A percentile compares a stretch with the other conserved stretches of the same genome.
phyloP scores from a whole-genome alignment of 2,888 invertebrate species.

The Pogonocherus hispidulus region DNA sequence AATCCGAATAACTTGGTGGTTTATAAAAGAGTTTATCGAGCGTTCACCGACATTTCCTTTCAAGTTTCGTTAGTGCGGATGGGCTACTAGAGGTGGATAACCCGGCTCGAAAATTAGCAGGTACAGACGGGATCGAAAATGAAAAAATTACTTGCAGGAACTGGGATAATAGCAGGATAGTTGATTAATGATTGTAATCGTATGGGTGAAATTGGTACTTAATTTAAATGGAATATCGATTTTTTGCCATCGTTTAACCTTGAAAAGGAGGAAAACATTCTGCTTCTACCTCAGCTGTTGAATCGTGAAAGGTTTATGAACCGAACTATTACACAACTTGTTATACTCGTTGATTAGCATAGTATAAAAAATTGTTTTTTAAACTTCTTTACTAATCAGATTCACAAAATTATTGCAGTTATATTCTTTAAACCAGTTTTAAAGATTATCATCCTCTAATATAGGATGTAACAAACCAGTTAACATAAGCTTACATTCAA shows the following conservation, averaged over 20 bases:
- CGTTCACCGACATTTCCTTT: slow-evolving; percentile 20
- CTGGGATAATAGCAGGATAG: slow-evolving; percentile 6
- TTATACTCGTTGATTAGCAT: not conserved
- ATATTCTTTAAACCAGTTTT: not conserved
- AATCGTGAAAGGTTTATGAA: not conserved
- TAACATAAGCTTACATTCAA: not conserved
- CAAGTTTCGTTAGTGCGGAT: slow-evolving; percentile 7
- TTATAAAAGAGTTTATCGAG: slow-evolving; percentile 7
- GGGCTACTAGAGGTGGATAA: slow-evolving; percentile 29
- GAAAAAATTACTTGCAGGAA: not conserved
- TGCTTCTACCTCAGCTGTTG: not conserved
- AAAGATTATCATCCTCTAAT: not conserved
- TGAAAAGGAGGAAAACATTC: slow-evolving; percentile 1
- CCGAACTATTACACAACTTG: slow-evolving; percentile 5
- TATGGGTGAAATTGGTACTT: not conserved
- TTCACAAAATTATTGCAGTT: not conserved
- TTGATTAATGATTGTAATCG: slow-evolving; percentile 1
- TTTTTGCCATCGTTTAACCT: not conserved
- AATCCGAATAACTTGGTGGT: slow-evolving; percentile 6
- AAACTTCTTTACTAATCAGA: not conserved
- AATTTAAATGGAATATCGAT: not conserved
- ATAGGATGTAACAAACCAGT: not conserved
- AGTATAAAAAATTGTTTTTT: not conserved
- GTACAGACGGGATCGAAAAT: not conserved
- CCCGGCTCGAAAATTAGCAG: slow-evolving; percentile 1